phyloP scores from a whole-genome alignment of 1,140 invertebrate species.

The Diuraphis noxia region DNA sequence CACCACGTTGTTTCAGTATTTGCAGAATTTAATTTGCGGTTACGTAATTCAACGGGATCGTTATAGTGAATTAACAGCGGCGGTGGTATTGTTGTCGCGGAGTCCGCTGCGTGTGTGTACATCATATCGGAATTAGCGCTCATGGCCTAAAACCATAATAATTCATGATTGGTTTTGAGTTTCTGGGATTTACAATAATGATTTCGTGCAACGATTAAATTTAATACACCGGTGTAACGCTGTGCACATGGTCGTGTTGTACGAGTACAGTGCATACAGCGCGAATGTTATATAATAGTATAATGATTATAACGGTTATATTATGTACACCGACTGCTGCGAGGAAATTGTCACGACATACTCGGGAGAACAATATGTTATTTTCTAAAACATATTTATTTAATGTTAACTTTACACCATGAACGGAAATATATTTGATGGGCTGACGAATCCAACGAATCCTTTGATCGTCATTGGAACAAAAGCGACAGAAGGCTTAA shows the following conservation, averaged over 20 bases:
- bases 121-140: neutral
- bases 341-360: too few species aligned
- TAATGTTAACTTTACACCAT: too few species aligned
- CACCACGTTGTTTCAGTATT: neutral
- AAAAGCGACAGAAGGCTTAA: too few species aligned
- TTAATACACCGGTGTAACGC: neutral
- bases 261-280: neutral
- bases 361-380: too few species aligned
- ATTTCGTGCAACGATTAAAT: conserved; percentile 8
- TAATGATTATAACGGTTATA: too few species aligned
- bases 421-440: too few species aligned
- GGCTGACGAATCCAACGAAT: too few species aligned
- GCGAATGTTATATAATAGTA: too few species aligned
- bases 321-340: too few species aligned
- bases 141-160: neutral
- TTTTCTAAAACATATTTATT: too few species aligned
- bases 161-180: neutral
- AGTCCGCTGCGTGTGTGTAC: neutral
- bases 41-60: neutral
- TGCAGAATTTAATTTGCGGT: neutral
- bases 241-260: neutral
- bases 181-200: neutral
- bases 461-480: too few species aligned
- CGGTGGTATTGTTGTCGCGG: neutral
- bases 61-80: neutral